phyloP scores from a whole-genome alignment of 2,113 vertebrate species.

The Galeopterus variegatus region DNA sequence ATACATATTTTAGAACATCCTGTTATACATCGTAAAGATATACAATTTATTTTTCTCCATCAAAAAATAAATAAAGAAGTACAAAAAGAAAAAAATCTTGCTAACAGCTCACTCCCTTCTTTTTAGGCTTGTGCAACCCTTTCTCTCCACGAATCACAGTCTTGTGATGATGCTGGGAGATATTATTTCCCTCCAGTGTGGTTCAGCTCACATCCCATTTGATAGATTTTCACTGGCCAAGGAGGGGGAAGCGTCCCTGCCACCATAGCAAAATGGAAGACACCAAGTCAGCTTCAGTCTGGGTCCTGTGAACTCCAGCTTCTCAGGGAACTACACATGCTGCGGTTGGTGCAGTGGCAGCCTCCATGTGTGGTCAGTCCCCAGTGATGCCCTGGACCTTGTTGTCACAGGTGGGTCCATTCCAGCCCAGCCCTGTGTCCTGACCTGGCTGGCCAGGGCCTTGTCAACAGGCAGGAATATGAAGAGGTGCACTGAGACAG shows the following conservation, averaged over 20 bases:
- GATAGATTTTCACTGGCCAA: not conserved
- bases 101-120: not conserved
- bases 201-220: not conserved
- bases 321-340: not conserved
- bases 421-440: not conserved
- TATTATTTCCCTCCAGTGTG: not conserved
- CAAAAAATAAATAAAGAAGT: no score
- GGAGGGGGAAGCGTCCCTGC: not conserved
- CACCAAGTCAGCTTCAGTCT: not conserved
- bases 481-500: not conserved
- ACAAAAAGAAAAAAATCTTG: not conserved
- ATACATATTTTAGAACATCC: no score
- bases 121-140: slow-evolving; percentile 17
- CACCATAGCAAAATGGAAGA: fast-evolving
- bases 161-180: fast-evolving
- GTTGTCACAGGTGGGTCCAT: slow-evolving; percentile 17
- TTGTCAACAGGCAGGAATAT: not conserved
- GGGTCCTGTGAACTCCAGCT: not conserved
- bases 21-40: no score
- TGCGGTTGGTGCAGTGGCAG: fast-evolving
- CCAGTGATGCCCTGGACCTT: slow-evolving; percentile 41
- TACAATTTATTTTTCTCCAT: no score
- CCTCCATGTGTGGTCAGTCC: not conserved
- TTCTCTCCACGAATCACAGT: not conserved
- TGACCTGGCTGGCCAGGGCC: not conserved